Evolutionary conservation across 1,140 invertebrate species (phyloP).

Genomic region (Spodoptera frugiperda): DNA sequence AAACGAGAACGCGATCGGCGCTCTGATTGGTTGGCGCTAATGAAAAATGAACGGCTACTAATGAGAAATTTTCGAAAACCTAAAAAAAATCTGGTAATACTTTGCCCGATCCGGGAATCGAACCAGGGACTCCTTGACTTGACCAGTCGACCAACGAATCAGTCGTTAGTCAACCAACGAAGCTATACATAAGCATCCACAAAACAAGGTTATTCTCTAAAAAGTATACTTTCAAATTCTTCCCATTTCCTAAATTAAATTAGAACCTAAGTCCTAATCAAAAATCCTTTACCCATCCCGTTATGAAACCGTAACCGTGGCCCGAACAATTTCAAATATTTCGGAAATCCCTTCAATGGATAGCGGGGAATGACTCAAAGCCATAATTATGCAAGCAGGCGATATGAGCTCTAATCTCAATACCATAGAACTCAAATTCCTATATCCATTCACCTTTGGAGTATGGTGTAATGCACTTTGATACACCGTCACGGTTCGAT

Average conservation of each 20-base stretch:
- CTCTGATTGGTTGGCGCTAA: too few relatives aligned
- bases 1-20: too few relatives aligned
- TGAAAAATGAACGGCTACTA: too few relatives aligned
- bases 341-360: constrained; percentile 8
- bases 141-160: too few relatives aligned
- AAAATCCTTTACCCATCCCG: background rate
- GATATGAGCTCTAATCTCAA: constrained; percentile 3
- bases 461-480: constrained; percentile 1
- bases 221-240: background rate
- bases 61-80: too few relatives aligned
- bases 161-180: too few relatives aligned
- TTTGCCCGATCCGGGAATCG: too few relatives aligned
- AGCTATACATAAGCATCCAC: too few relatives aligned
- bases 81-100: too few relatives aligned
- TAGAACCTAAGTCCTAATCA: too few relatives aligned
- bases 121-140: too few relatives aligned
- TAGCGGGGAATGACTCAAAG: background rate
- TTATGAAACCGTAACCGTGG: background rate
- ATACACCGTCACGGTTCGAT: background rate
- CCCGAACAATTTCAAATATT: constrained; percentile 4
- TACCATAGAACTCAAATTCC: background rate
- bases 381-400: background rate
- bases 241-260: background rate
- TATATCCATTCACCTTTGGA: constrained; percentile 14
- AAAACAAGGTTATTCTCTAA: too few relatives aligned